phyloP scores from a whole-genome alignment of 2,888 invertebrate genomes.

The Priapulus caudatus region DNA sequence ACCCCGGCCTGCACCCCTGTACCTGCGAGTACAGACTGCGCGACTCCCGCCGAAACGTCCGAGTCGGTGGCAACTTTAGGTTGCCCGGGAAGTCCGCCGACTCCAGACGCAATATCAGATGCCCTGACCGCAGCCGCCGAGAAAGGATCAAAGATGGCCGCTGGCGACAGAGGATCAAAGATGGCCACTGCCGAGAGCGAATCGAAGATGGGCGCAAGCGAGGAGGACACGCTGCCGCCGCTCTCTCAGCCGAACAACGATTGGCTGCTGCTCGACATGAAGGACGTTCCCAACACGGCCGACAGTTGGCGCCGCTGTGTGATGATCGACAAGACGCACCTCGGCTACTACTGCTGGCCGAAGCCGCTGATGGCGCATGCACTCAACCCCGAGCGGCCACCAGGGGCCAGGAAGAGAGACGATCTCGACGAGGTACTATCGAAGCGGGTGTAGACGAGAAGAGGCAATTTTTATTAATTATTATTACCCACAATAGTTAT shows the following conservation, averaged over 20 bases:
- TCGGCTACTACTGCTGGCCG: slow-evolving; percentile 48
- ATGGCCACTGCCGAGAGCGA: not conserved
- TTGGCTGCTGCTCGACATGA: slow-evolving; percentile 59
- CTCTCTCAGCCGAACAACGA: slow-evolving; percentile 53
- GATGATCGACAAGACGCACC: slow-evolving; percentile 54
- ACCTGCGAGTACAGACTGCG: slow-evolving; percentile 20
- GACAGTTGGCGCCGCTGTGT: slow-evolving; percentile 61
- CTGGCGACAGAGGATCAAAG: not conserved
- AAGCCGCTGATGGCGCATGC: slow-evolving; percentile 51
- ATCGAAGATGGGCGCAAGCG: not conserved
- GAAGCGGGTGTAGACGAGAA: no score
- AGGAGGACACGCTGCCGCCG: slow-evolving; percentile 18
- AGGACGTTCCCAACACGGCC: slow-evolving; percentile 48
- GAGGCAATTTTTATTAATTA: no score
- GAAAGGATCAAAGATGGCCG: no score
- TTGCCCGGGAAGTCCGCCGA: no score
- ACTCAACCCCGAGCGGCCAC: slow-evolving; percentile 52
- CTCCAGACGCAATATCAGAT: no score
- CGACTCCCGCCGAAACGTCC: slow-evolving; percentile 15
- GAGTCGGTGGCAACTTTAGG: no score
- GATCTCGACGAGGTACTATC: slow-evolving; percentile 48
- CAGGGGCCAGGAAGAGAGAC: slow-evolving; percentile 44
- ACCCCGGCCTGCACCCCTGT: no score
- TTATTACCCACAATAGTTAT: no score
- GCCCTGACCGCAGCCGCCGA: no score